Percentiles rank a stretch among this genome's conserved stretches.
Conservation (phyloP, 35 echinoderm and acorn worm genomes). For the Lytechinus pictus region DNA sequence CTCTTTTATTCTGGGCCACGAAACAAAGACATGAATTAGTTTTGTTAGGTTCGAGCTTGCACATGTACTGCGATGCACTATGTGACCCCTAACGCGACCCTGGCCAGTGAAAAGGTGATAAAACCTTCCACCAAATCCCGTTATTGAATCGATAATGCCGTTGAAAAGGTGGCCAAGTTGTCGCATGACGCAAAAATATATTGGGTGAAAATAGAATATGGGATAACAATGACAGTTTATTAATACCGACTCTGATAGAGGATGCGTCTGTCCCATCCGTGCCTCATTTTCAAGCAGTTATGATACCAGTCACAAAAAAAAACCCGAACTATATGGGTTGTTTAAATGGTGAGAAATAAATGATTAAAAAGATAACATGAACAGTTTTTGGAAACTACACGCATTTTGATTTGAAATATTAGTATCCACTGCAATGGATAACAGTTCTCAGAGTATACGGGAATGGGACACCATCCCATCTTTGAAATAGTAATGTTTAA, state of each 20-base stretch:
- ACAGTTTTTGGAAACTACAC: no score
- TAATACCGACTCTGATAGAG: neutral
- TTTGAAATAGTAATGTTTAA: no score
- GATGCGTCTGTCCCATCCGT: neutral
- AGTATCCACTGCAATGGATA: no score
- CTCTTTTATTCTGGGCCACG: neutral
- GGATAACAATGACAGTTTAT: neutral
- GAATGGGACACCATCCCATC: no score
- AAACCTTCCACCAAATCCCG: neutral
- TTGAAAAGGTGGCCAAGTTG: neutral
- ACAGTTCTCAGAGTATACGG: no score
- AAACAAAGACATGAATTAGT: neutral
- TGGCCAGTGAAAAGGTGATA: neutral
- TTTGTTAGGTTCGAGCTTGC: neutral
- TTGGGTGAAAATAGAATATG: neutral
- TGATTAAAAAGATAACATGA: no score
- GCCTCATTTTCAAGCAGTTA: neutral
- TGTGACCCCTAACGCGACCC: neutral
- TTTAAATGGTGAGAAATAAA: no score
- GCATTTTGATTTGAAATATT: no score
- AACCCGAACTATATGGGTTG: no score
- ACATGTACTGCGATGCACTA: conserved; percentile 8
- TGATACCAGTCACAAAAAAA: no score
- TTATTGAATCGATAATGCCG: neutral
- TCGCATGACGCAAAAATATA: neutral